These are phyloP conservation scores for Thera britannica DNA, from an alignment of 2,888 invertebrate genomes.

Conservation along the genomic window DNA sequence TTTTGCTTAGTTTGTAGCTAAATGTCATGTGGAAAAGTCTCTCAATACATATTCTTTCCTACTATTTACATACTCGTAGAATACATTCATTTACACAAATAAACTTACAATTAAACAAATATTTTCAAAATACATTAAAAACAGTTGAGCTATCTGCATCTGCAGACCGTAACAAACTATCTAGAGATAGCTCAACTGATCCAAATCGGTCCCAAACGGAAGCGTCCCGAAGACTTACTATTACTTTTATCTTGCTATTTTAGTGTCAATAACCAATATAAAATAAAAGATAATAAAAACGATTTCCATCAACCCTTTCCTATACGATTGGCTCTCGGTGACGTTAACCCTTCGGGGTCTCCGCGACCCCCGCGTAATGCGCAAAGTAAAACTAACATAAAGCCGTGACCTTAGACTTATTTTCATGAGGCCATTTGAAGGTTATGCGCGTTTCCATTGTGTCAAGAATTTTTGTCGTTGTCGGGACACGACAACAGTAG, in stretches of 20 bases:
- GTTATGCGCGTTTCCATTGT: conserved; percentile 29
- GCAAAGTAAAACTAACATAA: conserved; percentile 34
- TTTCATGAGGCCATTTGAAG: conserved; percentile 35
- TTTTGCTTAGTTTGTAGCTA: no score
- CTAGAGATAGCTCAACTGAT: no score
- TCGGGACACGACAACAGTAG: no score
- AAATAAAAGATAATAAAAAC: conserved; percentile 23
- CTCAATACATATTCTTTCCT: no score
- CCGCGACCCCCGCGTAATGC: conserved; percentile 34
- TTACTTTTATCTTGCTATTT: not conserved
- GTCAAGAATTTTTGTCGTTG: not conserved
- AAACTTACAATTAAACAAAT: no score
- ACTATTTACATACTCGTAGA: no score
- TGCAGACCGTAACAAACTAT: no score
- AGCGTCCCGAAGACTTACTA: not conserved
- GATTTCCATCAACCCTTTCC: conserved; percentile 40
- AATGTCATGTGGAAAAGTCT: no score
- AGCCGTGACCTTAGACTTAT: conserved; percentile 34
- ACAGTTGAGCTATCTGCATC: no score
- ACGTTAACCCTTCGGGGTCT: conserved; percentile 15
- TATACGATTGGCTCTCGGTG: conserved; percentile 24
- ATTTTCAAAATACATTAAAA: no score
- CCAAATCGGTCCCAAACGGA: no score
- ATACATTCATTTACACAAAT: no score
- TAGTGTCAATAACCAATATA: conserved; percentile 3